Evolutionary conservation across 2,888 invertebrate genomes (phyloP).

Genomic region (Nudaria mundana): DNA sequence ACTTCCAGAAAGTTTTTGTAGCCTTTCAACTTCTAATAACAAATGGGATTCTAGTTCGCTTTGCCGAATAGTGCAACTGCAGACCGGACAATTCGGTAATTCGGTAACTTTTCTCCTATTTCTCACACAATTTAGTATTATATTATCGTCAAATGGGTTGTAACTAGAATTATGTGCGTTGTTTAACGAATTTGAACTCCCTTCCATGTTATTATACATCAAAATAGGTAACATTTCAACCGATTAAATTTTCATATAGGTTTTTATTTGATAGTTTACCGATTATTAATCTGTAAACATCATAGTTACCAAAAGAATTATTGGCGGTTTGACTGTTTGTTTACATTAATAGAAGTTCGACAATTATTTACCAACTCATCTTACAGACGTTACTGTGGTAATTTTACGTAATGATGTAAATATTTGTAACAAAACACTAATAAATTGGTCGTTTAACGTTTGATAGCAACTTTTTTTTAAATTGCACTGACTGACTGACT

Average conservation of each 20-base stretch:
- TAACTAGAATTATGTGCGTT: constrained; percentile 48
- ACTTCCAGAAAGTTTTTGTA: constrained; percentile 58
- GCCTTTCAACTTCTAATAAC: constrained; percentile 84
- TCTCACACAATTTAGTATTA: constrained; percentile 74
- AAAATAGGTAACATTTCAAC: constrained; percentile 72
- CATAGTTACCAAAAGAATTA: constrained; percentile 45
- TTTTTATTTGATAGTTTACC: constrained; percentile 22
- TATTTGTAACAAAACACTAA: constrained; percentile 51
- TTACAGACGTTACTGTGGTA: constrained; percentile 44
- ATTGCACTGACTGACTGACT: no score
- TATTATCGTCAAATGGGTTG: constrained; percentile 63
- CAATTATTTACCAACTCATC: constrained; percentile 50
- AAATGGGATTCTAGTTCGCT: constrained; percentile 93
- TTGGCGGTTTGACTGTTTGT: constrained; percentile 34
- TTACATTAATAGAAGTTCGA: constrained; percentile 49
- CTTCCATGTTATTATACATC: constrained; percentile 73
- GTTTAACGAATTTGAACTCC: constrained; percentile 54
- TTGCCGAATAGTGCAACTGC: constrained; percentile 90
- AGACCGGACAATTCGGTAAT: constrained; percentile 92
- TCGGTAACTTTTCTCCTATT: constrained; percentile 83
- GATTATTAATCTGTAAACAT: constrained; percentile 66
- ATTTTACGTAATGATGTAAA: constrained; percentile 33
- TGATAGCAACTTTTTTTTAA: not conserved
- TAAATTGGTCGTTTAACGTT: constrained; percentile 46
- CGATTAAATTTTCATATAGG: constrained; percentile 25